Percentiles rank a stretch among this genome's conserved stretches.
Evolutionary conservation across 2,888 invertebrate genomes (phyloP).

Genomic region (Aelia acuminata): DNA sequence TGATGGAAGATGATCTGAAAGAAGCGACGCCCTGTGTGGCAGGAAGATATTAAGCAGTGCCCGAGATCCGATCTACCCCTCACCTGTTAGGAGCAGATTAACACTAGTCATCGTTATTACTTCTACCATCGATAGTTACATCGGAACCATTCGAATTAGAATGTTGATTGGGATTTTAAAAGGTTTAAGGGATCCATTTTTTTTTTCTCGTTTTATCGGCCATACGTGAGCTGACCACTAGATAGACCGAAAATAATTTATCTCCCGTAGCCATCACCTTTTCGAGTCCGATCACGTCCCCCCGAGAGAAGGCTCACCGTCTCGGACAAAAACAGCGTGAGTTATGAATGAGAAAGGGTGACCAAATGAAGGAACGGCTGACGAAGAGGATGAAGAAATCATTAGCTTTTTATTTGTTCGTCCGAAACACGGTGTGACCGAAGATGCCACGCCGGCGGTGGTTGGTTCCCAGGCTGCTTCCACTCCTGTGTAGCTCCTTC

Average conservation of each 20-base stretch:
- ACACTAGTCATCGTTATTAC: conserved; percentile 34
- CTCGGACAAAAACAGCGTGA: conserved; percentile 31
- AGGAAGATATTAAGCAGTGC: background rate
- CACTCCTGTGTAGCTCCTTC: background rate
- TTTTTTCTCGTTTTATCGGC: conserved; percentile 23
- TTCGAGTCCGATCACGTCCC: conserved; percentile 11
- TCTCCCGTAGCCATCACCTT: conserved; percentile 34
- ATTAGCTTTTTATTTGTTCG: conserved; percentile 30
- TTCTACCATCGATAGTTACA: conserved; percentile 35
- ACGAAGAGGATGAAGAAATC: conserved; percentile 36
- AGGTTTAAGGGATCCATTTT: conserved; percentile 27
- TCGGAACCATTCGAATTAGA: conserved; percentile 44
- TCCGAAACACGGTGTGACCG: background rate
- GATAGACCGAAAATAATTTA: conserved; percentile 42
- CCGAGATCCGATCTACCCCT: conserved; percentile 10
- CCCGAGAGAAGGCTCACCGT: conserved; percentile 27
- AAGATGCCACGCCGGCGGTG: background rate
- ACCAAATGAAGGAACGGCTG: conserved; percentile 34
- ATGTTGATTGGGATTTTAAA: conserved; percentile 54
- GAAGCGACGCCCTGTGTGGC: conserved; percentile 28
- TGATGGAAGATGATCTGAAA: background rate
- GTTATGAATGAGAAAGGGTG: conserved; percentile 51
- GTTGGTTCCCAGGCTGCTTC: background rate
- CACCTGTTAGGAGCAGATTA: conserved; percentile 36
- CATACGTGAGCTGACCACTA: conserved; percentile 51